These are phyloP conservation scores for Ostrea denselamellosa DNA, from an alignment of 1,140 invertebrate species.

Conservation along the genomic window DNA sequence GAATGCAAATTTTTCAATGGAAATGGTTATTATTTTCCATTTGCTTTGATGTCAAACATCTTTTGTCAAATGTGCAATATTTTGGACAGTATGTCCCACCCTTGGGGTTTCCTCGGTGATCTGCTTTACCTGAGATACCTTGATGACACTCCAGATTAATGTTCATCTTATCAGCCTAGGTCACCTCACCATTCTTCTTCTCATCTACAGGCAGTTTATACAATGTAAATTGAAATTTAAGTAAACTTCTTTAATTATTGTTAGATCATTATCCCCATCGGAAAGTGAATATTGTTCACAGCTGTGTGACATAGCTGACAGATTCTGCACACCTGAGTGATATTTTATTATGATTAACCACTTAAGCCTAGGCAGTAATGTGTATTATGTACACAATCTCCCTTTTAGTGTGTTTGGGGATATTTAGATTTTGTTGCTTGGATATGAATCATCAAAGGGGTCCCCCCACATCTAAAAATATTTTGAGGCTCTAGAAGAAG, in stretches of 20 bases:
- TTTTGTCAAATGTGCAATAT: neutral
- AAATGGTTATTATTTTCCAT: neutral
- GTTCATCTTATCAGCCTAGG: neutral
- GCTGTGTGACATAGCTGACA: neutral
- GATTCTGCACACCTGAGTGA: neutral
- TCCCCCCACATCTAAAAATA: constrained; percentile 12
- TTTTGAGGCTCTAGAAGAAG: constrained; percentile 47
- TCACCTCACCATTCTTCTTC: neutral
- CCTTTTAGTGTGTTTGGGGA: neutral
- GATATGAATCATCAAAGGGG: constrained; percentile 8
- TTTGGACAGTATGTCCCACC: neutral
- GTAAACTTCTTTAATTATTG: neutral
- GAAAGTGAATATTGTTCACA: neutral
- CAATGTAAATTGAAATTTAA: neutral
- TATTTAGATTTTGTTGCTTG: neutral
- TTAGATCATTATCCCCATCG: neutral
- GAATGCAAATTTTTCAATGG: neutral
- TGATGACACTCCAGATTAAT: neutral
- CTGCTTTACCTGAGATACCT: neutral
- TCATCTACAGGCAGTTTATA: neutral
- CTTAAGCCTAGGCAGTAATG: neutral
- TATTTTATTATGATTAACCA: neutral
- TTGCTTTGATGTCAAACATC: constrained; percentile 9
- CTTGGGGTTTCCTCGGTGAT: neutral
- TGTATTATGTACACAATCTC: constrained; percentile 13